Conservation (phyloP, 2,888 invertebrate genomes). For the Therioaphis trifolii region DNA sequence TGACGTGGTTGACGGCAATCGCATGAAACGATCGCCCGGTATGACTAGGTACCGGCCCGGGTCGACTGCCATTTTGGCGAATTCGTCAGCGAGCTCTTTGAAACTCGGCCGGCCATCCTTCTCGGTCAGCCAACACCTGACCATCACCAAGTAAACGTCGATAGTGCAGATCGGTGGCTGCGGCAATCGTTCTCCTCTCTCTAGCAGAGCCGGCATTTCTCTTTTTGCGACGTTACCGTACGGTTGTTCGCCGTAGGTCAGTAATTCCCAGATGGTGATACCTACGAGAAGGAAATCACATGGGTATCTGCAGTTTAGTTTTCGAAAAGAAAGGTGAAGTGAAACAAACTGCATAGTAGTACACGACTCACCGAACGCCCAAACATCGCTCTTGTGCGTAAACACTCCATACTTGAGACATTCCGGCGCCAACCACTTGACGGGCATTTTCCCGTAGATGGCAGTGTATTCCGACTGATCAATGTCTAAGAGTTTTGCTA, state of each 20-base stretch:
- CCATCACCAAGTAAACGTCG: constrained; percentile 96
- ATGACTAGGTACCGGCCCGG: constrained; percentile 96
- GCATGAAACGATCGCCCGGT: constrained; percentile 89
- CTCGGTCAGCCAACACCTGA: constrained; percentile 98
- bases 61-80: constrained; percentile 94
- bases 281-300: constrained; percentile 68
- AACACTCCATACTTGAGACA: constrained; percentile 96
- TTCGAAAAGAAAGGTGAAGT: neutral
- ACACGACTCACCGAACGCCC: constrained; percentile 88
- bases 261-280: constrained; percentile 97
- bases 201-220: constrained; percentile 91
- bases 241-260: constrained; percentile 94
- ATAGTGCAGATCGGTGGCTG: constrained; percentile 95
- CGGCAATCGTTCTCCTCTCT: constrained; percentile 91
- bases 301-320: neutral
- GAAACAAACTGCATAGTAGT: too few species aligned
- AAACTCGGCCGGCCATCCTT: constrained; percentile 95
- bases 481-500: constrained; percentile 93
- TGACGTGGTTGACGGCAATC: constrained; percentile 77
- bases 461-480: constrained; percentile 97
- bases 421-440: constrained; percentile 98
- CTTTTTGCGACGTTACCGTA: constrained; percentile 92
- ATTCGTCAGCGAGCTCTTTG: constrained; percentile 90
- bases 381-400: constrained; percentile 97
- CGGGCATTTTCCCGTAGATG: constrained; percentile 97